phyloP scores from a whole-genome alignment of 1,140 invertebrate genomes.

The Diploscapter pachys region DNA sequence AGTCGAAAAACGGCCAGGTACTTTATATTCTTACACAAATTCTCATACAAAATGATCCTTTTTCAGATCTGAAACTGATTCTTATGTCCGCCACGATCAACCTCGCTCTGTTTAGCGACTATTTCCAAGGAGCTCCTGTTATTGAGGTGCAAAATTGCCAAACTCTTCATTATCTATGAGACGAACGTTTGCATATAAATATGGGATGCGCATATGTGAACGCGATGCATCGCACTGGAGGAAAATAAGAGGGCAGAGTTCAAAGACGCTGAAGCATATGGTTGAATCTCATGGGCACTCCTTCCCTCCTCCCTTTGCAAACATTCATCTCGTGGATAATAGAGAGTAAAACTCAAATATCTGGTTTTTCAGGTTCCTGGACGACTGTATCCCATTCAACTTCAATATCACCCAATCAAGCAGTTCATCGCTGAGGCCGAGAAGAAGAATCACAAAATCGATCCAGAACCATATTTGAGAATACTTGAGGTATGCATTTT shows the following conservation, averaged over 20 bases:
- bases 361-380: slow-evolving; percentile 75
- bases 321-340: neutral
- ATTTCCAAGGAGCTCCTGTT: slow-evolving; percentile 78
- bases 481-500: slow-evolving; percentile 70
- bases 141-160: slow-evolving; percentile 68
- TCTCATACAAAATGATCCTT: too few species aligned
- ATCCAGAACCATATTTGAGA: slow-evolving; percentile 85
- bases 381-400: slow-evolving; percentile 82
- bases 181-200: too few species aligned
- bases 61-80: slow-evolving; percentile 77
- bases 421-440: slow-evolving; percentile 64
- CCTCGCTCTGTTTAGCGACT: slow-evolving; percentile 82
- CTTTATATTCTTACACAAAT: too few species aligned
- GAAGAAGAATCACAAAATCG: slow-evolving; percentile 69
- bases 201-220: too few species aligned
- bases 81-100: slow-evolving; percentile 99
- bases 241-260: too few species aligned
- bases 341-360: too few species aligned
- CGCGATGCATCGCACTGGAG: too few species aligned
- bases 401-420: slow-evolving; percentile 78
- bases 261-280: too few species aligned
- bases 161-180: too few species aligned
- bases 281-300: too few species aligned
- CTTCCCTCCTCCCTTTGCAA: neutral
- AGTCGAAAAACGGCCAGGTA: slow-evolving; percentile 8